Percentiles rank a stretch among this genome's conserved stretches.
These are phyloP conservation scores for Acanthoscelides obtectus DNA, from an alignment of 2,888 invertebrate species.

Conservation along the genomic window DNA sequence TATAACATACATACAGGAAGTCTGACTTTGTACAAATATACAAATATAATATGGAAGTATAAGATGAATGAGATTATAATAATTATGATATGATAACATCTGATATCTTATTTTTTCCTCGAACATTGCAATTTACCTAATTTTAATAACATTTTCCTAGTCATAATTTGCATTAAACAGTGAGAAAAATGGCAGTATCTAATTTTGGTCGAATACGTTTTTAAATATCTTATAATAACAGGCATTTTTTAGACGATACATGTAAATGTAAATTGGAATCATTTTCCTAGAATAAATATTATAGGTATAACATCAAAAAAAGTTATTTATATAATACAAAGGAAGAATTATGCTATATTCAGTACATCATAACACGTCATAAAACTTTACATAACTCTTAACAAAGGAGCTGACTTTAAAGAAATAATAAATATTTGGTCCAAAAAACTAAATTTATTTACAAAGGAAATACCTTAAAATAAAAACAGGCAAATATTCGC, in stretches of 20 bases:
- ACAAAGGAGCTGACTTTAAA: constrained; percentile 15
- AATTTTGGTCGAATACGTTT: not conserved
- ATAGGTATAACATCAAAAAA: not conserved
- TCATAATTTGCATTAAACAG: constrained; percentile 17
- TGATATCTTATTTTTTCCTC: constrained; percentile 26
- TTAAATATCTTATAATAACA: not conserved
- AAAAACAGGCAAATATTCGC: constrained; percentile 30
- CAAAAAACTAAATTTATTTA: constrained; percentile 24
- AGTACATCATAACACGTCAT: constrained; percentile 12
- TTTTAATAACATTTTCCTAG: constrained; percentile 30
- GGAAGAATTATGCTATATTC: constrained; percentile 18
- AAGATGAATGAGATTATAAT: constrained; percentile 25
- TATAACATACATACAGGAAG: constrained; percentile 43
- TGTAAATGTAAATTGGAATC: not conserved
- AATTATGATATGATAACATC: constrained; percentile 33
- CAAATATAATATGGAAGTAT: constrained; percentile 45
- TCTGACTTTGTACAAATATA: constrained; percentile 43
- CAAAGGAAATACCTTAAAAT: constrained; percentile 18
- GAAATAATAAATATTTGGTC: constrained; percentile 28
- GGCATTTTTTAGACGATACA: not conserved
- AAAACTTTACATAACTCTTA: constrained; percentile 18
- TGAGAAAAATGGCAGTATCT: constrained; percentile 27
- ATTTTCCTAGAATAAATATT: not conserved
- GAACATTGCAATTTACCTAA: constrained; percentile 21
- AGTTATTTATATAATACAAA: constrained; percentile 9